phyloP scores from a whole-genome alignment of 2,888 invertebrate species.

The Nowickia ferox region DNA sequence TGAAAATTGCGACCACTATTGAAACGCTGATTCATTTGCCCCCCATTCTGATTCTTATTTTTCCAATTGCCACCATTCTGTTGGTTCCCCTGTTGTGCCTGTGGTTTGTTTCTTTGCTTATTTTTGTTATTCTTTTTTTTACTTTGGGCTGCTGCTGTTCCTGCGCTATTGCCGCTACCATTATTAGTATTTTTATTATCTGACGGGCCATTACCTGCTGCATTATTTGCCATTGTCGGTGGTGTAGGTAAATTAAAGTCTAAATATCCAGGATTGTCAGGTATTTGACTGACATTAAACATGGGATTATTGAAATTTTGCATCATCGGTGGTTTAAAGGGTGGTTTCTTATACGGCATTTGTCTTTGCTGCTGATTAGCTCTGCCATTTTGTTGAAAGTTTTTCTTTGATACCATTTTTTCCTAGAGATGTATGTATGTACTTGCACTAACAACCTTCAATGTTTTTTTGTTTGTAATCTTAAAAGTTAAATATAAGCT shows the following conservation, averaged over 20 bases:
- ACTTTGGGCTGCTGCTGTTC: slow-evolving; percentile 36
- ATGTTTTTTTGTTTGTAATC: slow-evolving; percentile 28
- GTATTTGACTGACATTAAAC: slow-evolving; percentile 82
- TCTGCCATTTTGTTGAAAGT: slow-evolving; percentile 76
- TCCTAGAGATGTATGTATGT: background rate
- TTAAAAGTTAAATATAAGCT: slow-evolving; percentile 27
- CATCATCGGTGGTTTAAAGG: slow-evolving; percentile 72
- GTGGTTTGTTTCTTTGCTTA: slow-evolving; percentile 73
- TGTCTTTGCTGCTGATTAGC: slow-evolving; percentile 74
- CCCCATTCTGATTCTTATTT: slow-evolving; percentile 58
- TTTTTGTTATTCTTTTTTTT: slow-evolving; percentile 75
- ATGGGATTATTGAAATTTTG: slow-evolving; percentile 76
- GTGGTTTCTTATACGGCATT: slow-evolving; percentile 77
- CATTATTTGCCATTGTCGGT: slow-evolving; percentile 68
- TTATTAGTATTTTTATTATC: slow-evolving; percentile 60
- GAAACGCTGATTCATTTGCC: slow-evolving; percentile 63
- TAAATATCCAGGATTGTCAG: slow-evolving; percentile 82
- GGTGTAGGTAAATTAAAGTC: slow-evolving; percentile 81
- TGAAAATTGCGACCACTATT: slow-evolving; percentile 68
- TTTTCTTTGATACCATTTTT: slow-evolving; percentile 76
- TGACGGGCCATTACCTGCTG: slow-evolving; percentile 49
- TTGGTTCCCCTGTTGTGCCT: slow-evolving; percentile 39
- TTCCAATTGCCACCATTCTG: slow-evolving; percentile 57
- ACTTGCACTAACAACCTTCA: slow-evolving; percentile 46
- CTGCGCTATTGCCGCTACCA: slow-evolving; percentile 30